A percentile compares a stretch with the other conserved stretches of the same genome.
Conservation (phyloP, 2,797 vertebrate genomes). For the Emydoidea blandingii region DNA sequence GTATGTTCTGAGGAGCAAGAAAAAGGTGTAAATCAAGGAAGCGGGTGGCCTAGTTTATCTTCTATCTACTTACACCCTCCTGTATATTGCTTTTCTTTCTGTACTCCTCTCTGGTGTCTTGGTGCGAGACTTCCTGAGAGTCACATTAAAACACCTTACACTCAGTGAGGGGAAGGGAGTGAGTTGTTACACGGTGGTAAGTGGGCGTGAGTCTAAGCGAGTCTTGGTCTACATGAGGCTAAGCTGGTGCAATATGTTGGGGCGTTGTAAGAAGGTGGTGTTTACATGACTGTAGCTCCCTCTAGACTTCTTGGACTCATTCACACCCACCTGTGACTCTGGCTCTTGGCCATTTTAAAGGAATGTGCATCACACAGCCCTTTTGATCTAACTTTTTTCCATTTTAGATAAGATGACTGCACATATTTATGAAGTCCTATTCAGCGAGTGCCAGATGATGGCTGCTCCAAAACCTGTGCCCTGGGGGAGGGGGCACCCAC, state of each 20-base stretch:
- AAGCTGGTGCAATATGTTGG: accelerated
- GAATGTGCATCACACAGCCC: no score
- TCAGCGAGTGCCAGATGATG: not conserved
- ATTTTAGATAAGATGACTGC: not conserved
- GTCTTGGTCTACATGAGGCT: not conserved
- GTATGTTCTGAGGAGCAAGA: constrained; percentile 34
- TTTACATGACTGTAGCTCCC: not conserved
- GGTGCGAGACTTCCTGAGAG: not conserved
- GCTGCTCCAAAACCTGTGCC: not conserved
- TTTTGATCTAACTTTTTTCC: not conserved
- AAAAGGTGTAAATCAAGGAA: not conserved
- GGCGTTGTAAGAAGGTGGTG: not conserved
- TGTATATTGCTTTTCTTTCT: constrained; percentile 63
- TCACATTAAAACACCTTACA: constrained; percentile 37
- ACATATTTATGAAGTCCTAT: not conserved
- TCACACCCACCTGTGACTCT: not conserved
- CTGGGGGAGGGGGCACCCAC: no score
- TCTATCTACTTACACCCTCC: not conserved
- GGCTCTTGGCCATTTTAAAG: not conserved
- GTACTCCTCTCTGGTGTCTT: constrained; percentile 12
- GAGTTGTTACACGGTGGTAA: not conserved
- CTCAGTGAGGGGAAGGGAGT: not conserved
- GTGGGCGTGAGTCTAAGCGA: no score
- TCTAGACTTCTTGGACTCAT: not conserved
- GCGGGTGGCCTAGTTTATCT: not conserved